Percentiles rank a stretch among this genome's conserved stretches.
Evolutionary conservation across 1,140 invertebrate species (phyloP).

Genomic region (Heliothis virescens): DNA sequence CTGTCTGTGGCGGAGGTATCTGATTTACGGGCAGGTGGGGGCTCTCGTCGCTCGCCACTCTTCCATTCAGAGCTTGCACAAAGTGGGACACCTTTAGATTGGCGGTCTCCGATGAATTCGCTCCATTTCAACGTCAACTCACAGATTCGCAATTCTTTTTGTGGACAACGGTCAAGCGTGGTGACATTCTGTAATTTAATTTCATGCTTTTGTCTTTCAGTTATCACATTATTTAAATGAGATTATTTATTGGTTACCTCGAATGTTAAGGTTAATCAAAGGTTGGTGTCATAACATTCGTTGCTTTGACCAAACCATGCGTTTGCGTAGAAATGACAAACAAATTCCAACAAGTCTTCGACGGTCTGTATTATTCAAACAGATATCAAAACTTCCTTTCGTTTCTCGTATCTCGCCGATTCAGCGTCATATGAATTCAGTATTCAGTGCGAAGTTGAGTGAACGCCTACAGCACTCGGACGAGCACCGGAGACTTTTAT

Average conservation of each 20-base stretch:
- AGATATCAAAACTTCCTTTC: constrained; percentile 72
- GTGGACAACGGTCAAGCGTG: constrained; percentile 11
- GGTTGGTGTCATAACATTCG: constrained; percentile 21
- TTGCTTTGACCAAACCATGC: constrained; percentile 4
- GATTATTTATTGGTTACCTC: constrained; percentile 2
- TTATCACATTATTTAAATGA: constrained; percentile 10
- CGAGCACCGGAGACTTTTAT: constrained; percentile 44
- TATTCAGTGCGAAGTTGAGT: constrained; percentile 59
- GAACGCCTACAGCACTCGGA: constrained; percentile 47
- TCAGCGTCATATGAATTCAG: constrained; percentile 61
- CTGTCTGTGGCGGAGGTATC: constrained; percentile 60
- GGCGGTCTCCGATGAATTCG: constrained; percentile 61
- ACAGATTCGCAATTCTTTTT: constrained; percentile 53
- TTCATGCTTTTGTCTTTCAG: constrained; percentile 19
- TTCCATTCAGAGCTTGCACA: constrained; percentile 73
- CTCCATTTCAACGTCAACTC: constrained; percentile 60
- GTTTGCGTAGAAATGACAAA: constrained; percentile 53
- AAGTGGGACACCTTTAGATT: constrained; percentile 75
- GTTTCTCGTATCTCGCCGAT: constrained; percentile 54
- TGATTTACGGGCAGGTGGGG: constrained; percentile 79
- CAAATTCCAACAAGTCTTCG: constrained; percentile 58
- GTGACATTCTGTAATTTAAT: constrained; percentile 42
- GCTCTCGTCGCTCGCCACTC: constrained; percentile 66
- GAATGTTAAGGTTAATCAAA: not conserved
- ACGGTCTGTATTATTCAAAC: constrained; percentile 70